These are phyloP conservation scores for Catagonus wagneri DNA, from an alignment of 2,113 vertebrate genomes.

Conservation along the genomic window DNA sequence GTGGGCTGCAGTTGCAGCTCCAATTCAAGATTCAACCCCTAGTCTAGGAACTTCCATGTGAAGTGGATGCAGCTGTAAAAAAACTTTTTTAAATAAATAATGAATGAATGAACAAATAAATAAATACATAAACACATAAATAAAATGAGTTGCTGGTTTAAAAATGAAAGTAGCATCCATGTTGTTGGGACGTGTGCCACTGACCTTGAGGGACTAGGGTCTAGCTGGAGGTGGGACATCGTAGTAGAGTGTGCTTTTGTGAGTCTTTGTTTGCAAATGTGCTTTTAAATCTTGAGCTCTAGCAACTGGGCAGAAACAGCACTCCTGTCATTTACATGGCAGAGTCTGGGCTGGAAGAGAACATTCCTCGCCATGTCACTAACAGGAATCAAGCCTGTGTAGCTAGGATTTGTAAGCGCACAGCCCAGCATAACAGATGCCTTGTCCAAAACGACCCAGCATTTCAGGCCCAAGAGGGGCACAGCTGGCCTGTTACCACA, in stretches of 20 bases:
- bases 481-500: slow-evolving; percentile 27
- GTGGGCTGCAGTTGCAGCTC: too few relatives aligned
- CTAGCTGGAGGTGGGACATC: neutral
- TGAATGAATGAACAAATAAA: too few relatives aligned
- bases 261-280: neutral
- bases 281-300: neutral
- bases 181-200: too few relatives aligned
- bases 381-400: neutral
- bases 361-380: slow-evolving; percentile 1
- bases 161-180: neutral
- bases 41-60: too few relatives aligned
- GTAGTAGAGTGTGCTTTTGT: neutral
- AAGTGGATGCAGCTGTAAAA: too few relatives aligned
- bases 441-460: slow-evolving; percentile 35
- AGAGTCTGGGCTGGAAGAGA: neutral
- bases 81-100: too few relatives aligned
- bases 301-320: neutral
- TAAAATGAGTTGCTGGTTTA: neutral
- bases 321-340: neutral
- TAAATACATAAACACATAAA: too few relatives aligned
- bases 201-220: fast-evolving
- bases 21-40: too few relatives aligned
- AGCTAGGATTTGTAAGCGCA: neutral
- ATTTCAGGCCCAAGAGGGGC: neutral
- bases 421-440: neutral